Conservation (phyloP, 2,888 invertebrate species). For the Drosophila koepferae region DNA sequence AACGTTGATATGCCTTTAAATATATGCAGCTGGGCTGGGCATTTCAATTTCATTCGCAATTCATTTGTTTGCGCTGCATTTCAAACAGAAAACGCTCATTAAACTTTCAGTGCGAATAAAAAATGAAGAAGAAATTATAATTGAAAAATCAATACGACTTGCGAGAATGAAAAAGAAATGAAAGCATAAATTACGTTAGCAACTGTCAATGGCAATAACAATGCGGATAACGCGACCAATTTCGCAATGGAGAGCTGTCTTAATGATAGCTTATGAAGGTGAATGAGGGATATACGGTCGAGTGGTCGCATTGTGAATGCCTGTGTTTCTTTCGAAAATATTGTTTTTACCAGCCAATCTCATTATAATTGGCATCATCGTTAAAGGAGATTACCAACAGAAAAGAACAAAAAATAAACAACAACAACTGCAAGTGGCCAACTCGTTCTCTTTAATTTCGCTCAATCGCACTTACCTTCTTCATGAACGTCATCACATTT, state of each 20-base stretch:
- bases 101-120: constrained; percentile 49
- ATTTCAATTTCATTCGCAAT: constrained; percentile 43
- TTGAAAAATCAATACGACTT: constrained; percentile 26
- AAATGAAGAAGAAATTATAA: constrained; percentile 31
- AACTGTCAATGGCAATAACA: constrained; percentile 42
- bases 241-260: constrained; percentile 3
- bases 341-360: not conserved
- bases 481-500: constrained; percentile 96
- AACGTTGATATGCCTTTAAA: constrained; percentile 14
- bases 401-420: too few species aligned
- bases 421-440: not conserved
- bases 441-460: constrained; percentile 2
- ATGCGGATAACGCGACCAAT: constrained; percentile 12
- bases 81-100: constrained; percentile 46
- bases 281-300: constrained; percentile 4
- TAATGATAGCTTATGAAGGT: constrained; percentile 35
- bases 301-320: not conserved
- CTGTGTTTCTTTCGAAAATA: not conserved
- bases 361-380: not conserved
- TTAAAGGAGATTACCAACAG: not conserved
- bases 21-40: constrained; percentile 30
- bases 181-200: constrained; percentile 41
- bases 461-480: constrained; percentile 90
- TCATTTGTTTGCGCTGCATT: constrained; percentile 38
- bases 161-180: constrained; percentile 44